phyloP scores from a whole-genome alignment of 2,888 invertebrate species.

The Heliothis peltigera region DNA sequence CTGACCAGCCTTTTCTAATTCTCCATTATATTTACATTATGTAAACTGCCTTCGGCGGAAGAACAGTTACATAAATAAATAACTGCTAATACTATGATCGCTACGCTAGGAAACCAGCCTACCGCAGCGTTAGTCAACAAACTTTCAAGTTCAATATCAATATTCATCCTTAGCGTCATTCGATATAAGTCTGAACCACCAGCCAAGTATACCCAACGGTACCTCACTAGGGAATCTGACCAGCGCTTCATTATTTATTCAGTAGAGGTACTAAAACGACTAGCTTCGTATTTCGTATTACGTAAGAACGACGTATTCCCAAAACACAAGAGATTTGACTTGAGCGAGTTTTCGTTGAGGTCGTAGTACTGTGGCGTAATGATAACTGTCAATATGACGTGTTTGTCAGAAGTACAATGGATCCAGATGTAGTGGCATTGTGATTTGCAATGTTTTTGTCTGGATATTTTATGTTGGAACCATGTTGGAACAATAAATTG shows the following conservation, averaged over 20 bases:
- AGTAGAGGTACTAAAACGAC: constrained; percentile 22
- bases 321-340: constrained; percentile 46
- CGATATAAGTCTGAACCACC: constrained; percentile 7
- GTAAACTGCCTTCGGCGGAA: not conserved
- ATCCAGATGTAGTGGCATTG: not conserved
- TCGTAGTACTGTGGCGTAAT: constrained; percentile 58
- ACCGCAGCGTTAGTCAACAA: constrained; percentile 18
- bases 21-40: too few species aligned
- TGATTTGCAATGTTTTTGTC: not conserved
- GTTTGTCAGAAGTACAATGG: constrained; percentile 23
- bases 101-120: constrained; percentile 4
- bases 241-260: constrained; percentile 26
- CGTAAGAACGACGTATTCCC: constrained; percentile 41
- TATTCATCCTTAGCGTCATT: constrained; percentile 30
- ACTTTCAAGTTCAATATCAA: constrained; percentile 41
- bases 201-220: constrained; percentile 42
- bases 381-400: constrained; percentile 17
- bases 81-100: not conserved
- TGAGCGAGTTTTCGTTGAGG: constrained; percentile 49
- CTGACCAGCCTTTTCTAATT: too few species aligned
- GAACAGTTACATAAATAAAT: constrained; percentile 1
- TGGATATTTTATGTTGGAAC: not conserved
- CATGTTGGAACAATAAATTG: too few species aligned
- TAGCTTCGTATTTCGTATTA: constrained; percentile 24
- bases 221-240: constrained; percentile 26